Percentiles rank a stretch among this genome's conserved stretches.
Evolutionary conservation across 2,888 invertebrate species (phyloP).

Genomic region (Acanthoscelides obtectus): DNA sequence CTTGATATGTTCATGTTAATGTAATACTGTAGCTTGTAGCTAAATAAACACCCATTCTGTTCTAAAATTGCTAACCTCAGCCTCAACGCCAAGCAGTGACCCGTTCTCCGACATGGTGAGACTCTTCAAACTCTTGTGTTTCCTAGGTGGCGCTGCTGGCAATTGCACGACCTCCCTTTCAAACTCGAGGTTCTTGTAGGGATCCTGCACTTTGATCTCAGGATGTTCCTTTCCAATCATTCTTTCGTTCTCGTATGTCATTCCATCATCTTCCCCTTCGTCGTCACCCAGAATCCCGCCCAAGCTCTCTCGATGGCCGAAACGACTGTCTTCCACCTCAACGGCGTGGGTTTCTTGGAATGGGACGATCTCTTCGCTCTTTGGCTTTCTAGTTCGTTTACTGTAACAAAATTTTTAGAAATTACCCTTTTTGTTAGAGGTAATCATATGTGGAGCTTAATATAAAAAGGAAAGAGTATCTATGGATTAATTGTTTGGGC

Average conservation of each 20-base stretch:
- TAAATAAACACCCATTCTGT: no score
- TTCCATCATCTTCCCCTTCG: slow-evolving; percentile 34
- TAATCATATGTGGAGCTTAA: no score
- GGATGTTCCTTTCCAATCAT: slow-evolving; percentile 55
- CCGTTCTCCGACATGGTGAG: slow-evolving; percentile 42
- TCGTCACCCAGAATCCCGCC: slow-evolving; percentile 38
- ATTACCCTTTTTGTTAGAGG: no score
- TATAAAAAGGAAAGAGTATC: no score
- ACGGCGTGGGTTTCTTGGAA: slow-evolving; percentile 41
- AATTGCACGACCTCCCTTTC: slow-evolving; percentile 14
- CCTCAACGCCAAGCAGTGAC: slow-evolving; percentile 18
- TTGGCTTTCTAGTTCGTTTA: slow-evolving; percentile 35
- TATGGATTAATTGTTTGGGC: no score
- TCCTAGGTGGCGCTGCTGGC: slow-evolving; percentile 42
- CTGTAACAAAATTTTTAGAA: no score
- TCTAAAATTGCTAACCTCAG: neutral
- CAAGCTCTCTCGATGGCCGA: slow-evolving; percentile 26
- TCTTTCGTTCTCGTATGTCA: slow-evolving; percentile 44
- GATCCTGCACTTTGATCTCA: slow-evolving; percentile 43
- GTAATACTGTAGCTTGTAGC: no score
- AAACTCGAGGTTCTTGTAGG: slow-evolving; percentile 32
- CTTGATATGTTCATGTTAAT: no score
- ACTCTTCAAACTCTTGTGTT: slow-evolving; percentile 43
- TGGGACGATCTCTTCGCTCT: slow-evolving; percentile 40
- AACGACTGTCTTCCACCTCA: slow-evolving; percentile 18